phyloP scores from a whole-genome alignment of 2,113 vertebrate species.

The Dunckerocampus dactyliophorus region DNA sequence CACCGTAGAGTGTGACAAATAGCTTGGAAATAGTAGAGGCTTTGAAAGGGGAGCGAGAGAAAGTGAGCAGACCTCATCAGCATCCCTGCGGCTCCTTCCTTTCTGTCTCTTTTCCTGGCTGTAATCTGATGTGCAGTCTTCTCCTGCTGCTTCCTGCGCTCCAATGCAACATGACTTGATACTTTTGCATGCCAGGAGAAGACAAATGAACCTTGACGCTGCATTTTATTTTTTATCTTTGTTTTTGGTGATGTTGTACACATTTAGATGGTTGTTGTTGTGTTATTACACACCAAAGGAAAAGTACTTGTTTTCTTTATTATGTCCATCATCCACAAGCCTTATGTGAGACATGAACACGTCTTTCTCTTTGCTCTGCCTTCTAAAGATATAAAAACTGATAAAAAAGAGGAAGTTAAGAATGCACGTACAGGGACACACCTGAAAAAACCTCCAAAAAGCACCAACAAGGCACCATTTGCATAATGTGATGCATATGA shows the following conservation, averaged over 20 bases:
- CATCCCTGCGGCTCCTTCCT: constrained; percentile 31
- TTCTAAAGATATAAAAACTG: too few species aligned
- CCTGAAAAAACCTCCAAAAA: too few species aligned
- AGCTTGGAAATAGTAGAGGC: neutral
- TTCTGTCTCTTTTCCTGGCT: constrained; percentile 33
- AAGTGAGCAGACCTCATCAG: constrained; percentile 23
- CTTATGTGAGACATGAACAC: too few species aligned
- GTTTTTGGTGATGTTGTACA: constrained; percentile 10
- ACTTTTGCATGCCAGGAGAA: constrained; percentile 29
- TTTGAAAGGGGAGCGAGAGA: constrained; percentile 2
- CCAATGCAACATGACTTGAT: constrained; percentile 33
- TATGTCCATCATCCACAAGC: too few species aligned
- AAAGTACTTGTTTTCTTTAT: too few species aligned
- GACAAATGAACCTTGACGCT: constrained; percentile 60
- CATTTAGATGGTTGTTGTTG: constrained; percentile 42
- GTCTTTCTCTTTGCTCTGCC: too few species aligned
- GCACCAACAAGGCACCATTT: too few species aligned
- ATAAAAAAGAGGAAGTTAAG: too few species aligned
- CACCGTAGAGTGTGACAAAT: too few species aligned
- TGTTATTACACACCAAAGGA: neutral
- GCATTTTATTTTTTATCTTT: constrained; percentile 35
- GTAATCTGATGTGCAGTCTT: constrained; percentile 53
- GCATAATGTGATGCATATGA: too few species aligned
- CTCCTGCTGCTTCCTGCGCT: constrained; percentile 39
- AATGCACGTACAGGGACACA: too few species aligned